Conservation (phyloP, 2,113 vertebrate species). For the Mus musculus region GRCm39 chr1:123991001-123991500, state of each 20-base stretch:
- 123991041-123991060: background rate
- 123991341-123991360: background rate
- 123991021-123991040: background rate
- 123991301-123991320: background rate
- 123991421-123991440: background rate
- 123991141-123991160: background rate
- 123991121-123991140: constrained; percentile 16
- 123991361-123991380: background rate
- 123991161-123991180: background rate
- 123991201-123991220: background rate
- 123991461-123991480: background rate
- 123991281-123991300: background rate
- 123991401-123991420: background rate
- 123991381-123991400: background rate
- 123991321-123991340: background rate
- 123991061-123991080: background rate
- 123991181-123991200: background rate
- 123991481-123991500: background rate
- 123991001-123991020: background rate
- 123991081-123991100: background rate
- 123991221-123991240: background rate
- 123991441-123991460: background rate
- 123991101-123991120: background rate
- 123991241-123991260: background rate
- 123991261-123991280: background rate